phyloP scores from a whole-genome alignment of 2,797 vertebrate genomes.

The Sebastes umbrosus region DNA sequence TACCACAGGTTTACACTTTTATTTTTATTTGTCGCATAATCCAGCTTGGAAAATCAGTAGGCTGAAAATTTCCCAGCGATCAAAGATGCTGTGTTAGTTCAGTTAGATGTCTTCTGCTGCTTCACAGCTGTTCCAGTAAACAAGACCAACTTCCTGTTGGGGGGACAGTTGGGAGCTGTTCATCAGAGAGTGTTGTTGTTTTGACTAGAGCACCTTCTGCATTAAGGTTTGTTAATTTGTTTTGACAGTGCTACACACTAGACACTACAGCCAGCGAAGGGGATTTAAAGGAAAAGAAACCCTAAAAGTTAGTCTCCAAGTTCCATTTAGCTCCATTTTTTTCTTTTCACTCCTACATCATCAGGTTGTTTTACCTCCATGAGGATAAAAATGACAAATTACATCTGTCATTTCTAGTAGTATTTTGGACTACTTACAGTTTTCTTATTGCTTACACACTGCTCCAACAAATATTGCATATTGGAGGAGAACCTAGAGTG shows the following conservation, averaged over 20 bases:
- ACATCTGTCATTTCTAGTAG: too few relatives aligned
- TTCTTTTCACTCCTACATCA: neutral
- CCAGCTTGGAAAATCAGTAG: slow-evolving; percentile 16
- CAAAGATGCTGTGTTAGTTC: slow-evolving; percentile 9
- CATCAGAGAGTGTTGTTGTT: slow-evolving; percentile 52
- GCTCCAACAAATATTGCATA: neutral
- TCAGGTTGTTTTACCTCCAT: neutral
- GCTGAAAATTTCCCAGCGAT: slow-evolving; percentile 13
- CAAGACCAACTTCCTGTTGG: slow-evolving; percentile 29
- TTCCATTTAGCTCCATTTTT: neutral
- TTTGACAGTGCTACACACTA: slow-evolving; percentile 50
- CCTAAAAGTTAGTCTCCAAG: neutral
- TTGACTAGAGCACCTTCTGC: slow-evolving; percentile 45
- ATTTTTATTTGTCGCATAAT: neutral
- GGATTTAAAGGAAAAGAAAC: neutral
- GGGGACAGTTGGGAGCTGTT: slow-evolving; percentile 28
- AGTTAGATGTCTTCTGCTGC: slow-evolving; percentile 31
- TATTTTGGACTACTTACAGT: neutral
- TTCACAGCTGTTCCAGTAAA: slow-evolving; percentile 47
- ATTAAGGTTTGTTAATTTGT: slow-evolving; percentile 57
- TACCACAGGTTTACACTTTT: neutral
- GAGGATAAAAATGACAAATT: neutral
- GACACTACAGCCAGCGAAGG: slow-evolving; percentile 46
- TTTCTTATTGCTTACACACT: neutral
- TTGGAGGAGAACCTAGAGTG: neutral